Evolutionary conservation across 1,140 invertebrate genomes (phyloP).

Genomic region (Aphelinus certus): DNA sequence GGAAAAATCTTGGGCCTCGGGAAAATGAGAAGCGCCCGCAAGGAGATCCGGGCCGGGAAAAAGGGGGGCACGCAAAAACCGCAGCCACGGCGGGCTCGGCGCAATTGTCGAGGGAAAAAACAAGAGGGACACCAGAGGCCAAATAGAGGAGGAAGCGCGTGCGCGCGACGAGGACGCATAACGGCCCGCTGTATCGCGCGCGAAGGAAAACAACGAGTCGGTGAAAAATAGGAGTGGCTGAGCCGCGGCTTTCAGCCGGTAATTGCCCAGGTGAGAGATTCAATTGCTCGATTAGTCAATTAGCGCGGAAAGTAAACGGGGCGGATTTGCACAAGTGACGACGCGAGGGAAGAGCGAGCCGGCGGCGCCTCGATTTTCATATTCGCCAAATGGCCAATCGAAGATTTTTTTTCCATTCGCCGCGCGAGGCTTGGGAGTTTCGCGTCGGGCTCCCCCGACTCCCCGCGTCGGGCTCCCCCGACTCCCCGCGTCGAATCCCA

Average conservation of each 20-base stretch:
- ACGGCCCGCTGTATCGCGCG: too few relatives aligned
- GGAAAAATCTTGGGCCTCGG: slow-evolving; percentile 12
- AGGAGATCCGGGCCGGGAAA: slow-evolving; percentile 12
- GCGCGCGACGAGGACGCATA: too few relatives aligned
- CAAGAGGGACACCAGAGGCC: too few relatives aligned
- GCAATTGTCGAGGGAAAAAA: too few relatives aligned
- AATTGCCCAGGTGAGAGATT: slow-evolving; percentile 20
- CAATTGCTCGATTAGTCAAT: slow-evolving; percentile 44
- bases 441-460: too few relatives aligned
- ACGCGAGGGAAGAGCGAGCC: background rate
- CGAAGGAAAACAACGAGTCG: background rate
- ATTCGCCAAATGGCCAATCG: too few relatives aligned
- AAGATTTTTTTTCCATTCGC: too few relatives aligned
- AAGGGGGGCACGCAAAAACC: background rate
- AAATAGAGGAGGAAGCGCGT: too few relatives aligned
- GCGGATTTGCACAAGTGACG: slow-evolving; percentile 41
- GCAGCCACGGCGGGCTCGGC: too few relatives aligned
- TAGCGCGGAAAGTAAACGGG: slow-evolving; percentile 37
- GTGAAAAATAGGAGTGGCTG: background rate
- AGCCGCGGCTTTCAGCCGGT: background rate
- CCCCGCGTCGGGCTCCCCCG: too few relatives aligned
- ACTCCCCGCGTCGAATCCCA: too few relatives aligned
- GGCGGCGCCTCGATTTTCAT: background rate
- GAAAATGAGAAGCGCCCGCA: slow-evolving; percentile 23
- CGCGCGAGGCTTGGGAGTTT: too few relatives aligned